Conservation (phyloP, 2,797 vertebrate species). For the Macroramphosus scolopax region DNA sequence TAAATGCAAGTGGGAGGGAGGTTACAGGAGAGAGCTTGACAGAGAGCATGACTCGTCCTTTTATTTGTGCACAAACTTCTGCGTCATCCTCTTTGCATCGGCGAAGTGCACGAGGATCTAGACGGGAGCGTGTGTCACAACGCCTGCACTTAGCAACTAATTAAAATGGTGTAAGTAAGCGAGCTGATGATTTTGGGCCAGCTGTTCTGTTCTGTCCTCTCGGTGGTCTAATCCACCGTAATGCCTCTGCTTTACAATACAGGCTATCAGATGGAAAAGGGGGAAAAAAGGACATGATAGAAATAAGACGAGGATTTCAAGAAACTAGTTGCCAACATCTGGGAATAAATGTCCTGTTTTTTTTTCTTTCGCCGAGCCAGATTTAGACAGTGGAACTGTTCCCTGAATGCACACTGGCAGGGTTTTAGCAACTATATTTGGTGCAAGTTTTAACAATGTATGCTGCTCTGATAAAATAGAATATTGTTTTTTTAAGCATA, state of each 20-base stretch:
- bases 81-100: not conserved
- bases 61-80: slow-evolving; percentile 7
- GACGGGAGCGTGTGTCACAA: slow-evolving; percentile 25
- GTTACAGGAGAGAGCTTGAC: slow-evolving; percentile 27
- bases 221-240: slow-evolving; percentile 36
- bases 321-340: slow-evolving; percentile 36
- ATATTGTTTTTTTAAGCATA: slow-evolving; percentile 11
- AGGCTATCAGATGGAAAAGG: slow-evolving; percentile 30
- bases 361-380: slow-evolving; percentile 13
- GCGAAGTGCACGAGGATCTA: slow-evolving; percentile 1
- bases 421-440: slow-evolving; percentile 28
- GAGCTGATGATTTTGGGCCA: slow-evolving; percentile 54
- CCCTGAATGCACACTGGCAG: slow-evolving; percentile 29
- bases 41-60: slow-evolving; percentile 30
- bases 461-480: slow-evolving; percentile 7
- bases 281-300: slow-evolving; percentile 3
- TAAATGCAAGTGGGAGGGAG: slow-evolving; percentile 22
- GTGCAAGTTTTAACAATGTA: slow-evolving; percentile 18
- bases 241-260: slow-evolving; percentile 30
- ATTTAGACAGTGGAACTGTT: slow-evolving; percentile 37
- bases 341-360: slow-evolving; percentile 51
- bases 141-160: slow-evolving; percentile 35
- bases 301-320: slow-evolving; percentile 38
- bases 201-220: slow-evolving; percentile 67
- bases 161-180: slow-evolving; percentile 59